phyloP scores from a whole-genome alignment of 2,113 vertebrate species.

The Recurvirostra avosetta region DNA sequence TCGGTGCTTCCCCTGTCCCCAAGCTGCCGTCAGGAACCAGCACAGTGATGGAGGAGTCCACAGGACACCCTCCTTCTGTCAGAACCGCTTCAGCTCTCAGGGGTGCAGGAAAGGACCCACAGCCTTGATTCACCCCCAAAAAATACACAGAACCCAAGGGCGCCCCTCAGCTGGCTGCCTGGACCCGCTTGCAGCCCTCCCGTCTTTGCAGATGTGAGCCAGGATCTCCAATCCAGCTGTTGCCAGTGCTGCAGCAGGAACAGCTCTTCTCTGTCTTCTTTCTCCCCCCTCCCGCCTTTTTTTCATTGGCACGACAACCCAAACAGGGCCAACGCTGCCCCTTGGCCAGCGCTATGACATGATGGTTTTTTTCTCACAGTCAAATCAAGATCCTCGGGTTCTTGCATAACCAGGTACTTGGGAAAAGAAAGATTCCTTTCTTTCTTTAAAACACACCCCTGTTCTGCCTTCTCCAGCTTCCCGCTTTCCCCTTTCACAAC shows the following conservation, averaged over 20 bases:
- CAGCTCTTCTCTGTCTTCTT: neutral
- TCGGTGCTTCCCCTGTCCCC: neutral
- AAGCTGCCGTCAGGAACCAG: fast-evolving
- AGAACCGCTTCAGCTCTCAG: neutral
- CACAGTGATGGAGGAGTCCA: neutral
- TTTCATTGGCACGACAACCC: neutral
- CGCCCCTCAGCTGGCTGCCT: neutral
- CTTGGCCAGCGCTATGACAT: neutral
- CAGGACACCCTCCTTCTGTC: neutral
- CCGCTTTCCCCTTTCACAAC: neutral
- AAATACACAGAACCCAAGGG: neutral
- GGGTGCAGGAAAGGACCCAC: neutral
- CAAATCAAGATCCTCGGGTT: neutral
- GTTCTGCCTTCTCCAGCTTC: neutral
- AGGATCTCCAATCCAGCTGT: neutral
- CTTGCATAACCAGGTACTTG: conserved; percentile 26
- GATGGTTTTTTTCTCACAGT: neutral
- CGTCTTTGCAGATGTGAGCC: neutral
- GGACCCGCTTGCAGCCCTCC: neutral
- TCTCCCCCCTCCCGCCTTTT: fast-evolving
- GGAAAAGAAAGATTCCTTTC: neutral
- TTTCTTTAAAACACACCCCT: neutral
- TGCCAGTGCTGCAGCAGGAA: neutral
- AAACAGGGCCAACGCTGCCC: neutral
- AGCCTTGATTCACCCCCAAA: neutral